Conservation (phyloP, 1,140 invertebrate genomes). For the Acromyrmex echinatior region DNA sequence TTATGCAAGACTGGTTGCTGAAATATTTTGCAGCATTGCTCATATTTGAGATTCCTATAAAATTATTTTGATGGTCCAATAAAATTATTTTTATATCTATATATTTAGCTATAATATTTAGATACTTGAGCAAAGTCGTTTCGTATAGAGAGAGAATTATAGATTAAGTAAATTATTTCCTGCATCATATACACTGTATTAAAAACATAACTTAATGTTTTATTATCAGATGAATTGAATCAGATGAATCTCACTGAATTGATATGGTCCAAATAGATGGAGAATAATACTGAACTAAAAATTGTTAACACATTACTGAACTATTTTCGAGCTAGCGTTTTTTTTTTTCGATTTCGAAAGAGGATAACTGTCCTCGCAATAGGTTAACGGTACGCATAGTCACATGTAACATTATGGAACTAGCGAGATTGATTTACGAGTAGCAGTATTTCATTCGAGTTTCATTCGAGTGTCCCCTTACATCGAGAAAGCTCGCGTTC, state of each 20-base stretch:
- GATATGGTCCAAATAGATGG: neutral
- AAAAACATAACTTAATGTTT: neutral
- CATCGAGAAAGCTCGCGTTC: constrained; percentile 17
- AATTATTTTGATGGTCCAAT: no score
- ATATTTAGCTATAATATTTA: no score
- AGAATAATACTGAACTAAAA: neutral
- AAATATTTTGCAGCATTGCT: no score
- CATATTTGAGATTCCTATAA: no score
- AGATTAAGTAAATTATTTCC: neutral
- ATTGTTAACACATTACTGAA: constrained; percentile 28
- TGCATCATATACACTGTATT: neutral
- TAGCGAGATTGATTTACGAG: constrained; percentile 69
- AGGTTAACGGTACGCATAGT: constrained; percentile 21
- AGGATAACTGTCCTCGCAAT: constrained; percentile 40
- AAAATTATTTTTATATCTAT: no score
- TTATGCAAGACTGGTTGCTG: no score
- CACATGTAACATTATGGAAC: constrained; percentile 56
- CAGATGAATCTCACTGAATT: neutral
- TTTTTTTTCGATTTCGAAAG: neutral
- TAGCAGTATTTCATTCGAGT: constrained; percentile 55
- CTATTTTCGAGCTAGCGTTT: constrained; percentile 4
- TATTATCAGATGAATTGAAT: neutral
- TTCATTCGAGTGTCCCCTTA: constrained; percentile 8
- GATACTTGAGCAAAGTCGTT: no score
- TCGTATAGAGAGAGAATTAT: neutral